Percentiles rank a stretch among this genome's conserved stretches.
phyloP scores from a whole-genome alignment of 2,888 invertebrate species.

The Nomada hirtipes region DNA sequence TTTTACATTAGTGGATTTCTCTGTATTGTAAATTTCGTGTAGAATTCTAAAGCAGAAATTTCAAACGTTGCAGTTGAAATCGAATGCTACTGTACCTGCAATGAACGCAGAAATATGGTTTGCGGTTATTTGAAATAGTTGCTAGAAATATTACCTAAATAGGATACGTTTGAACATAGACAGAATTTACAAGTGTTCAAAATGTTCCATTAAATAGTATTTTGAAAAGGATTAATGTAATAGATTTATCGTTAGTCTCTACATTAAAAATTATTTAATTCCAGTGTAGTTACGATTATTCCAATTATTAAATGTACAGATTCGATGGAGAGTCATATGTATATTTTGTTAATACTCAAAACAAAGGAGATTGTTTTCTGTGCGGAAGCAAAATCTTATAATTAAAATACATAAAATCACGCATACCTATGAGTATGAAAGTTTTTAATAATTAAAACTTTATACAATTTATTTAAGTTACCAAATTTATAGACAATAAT shows the following conservation, averaged over 20 bases:
- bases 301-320: no score
- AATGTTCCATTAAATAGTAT: background rate
- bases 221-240: background rate
- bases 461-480: background rate
- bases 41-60: background rate
- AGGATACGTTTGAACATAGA: background rate
- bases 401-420: background rate
- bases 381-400: background rate
- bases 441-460: background rate
- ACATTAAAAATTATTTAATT: no score
- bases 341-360: background rate
- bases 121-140: background rate
- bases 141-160: background rate
- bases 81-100: conserved; percentile 8
- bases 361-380: background rate
- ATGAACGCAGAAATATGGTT: background rate
- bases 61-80: background rate
- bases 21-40: background rate
- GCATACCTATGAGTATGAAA: background rate
- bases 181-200: background rate
- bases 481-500: no score
- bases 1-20: background rate
- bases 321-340: background rate
- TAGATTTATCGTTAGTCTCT: background rate
- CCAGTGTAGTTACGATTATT: background rate